Base-by-base conservation (phyloP, 2,888 invertebrate species). In the Coecobrya sp. region DNA sequence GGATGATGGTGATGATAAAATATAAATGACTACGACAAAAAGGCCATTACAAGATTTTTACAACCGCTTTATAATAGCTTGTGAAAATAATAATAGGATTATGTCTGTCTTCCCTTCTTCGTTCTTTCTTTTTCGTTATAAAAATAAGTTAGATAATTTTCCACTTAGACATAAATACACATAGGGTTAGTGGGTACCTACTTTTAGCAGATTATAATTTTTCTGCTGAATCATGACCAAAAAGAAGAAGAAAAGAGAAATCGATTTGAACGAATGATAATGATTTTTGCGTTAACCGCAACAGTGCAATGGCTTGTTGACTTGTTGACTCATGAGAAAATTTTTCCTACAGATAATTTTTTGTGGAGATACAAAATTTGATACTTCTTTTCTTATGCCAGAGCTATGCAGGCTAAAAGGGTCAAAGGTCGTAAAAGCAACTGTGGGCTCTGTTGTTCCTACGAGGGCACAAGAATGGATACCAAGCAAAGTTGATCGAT, bases 91-190 rank as follows among this genome's bases (percentile, higher is more conserved):
- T 19, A 59, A 59, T 19, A 65, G 25, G 65, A 7, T 27, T 25
- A 11, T 13, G 7, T 27, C 3, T 65, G 25, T 65, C 27, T 65
- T 65, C 65, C 65, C 13, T 65, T 65, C 19, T 70, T 68, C 68
- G 4, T 25, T 22, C 36, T 27, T 2, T 36, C 36, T 36, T 36
- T 73, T 42, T 42, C 42, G n/a, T 7, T 49, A 76, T 49, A 49
- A 76, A 76, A 76, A 76, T 49, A 76, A 73, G 49, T 49, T 76
- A 19, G 42, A n/a, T 76, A 76, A 76, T 76, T 76, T 76, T 76
- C 22, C 22, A 45, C n/a, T 76, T 13, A 27, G 30, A 73, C 49
- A 49, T 49, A 49, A 49, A 45, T 36, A 16, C 19, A 65, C 27
- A 27, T 59, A 19, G 13, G 59, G 1, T 2, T 19, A 22, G 1